phyloP scores from a whole-genome alignment of 2,113 vertebrate genomes.

The Ictidomys tridecemlineatus region DNA sequence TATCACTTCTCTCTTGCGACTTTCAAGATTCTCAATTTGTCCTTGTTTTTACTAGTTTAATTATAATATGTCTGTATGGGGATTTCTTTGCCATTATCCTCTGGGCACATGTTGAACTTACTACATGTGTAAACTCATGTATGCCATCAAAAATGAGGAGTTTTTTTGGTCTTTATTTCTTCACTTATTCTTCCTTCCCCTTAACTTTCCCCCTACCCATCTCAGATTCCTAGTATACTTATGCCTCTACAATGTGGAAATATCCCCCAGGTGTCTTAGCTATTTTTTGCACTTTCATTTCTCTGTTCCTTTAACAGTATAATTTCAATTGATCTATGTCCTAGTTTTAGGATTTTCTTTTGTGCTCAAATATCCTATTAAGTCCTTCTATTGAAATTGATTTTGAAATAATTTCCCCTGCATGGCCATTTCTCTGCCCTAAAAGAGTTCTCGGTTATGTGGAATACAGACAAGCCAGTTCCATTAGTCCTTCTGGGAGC shows the following conservation, averaged over 20 bases:
- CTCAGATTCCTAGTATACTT: neutral
- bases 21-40: neutral
- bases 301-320: neutral
- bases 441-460: neutral
- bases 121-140: neutral
- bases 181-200: no score
- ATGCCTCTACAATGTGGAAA: neutral
- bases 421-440: neutral
- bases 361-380: neutral
- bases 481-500: neutral
- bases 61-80: neutral
- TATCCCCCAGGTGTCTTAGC: accelerated
- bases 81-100: neutral
- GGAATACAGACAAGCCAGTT: neutral
- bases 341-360: neutral
- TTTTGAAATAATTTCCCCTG: neutral
- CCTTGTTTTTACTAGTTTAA: neutral
- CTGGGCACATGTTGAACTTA: neutral
- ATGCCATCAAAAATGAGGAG: neutral
- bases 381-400: neutral
- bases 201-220: neutral
- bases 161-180: neutral
- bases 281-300: neutral
- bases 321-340: neutral
- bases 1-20: neutral